Percentiles rank a stretch among this genome's conserved stretches.
Evolutionary conservation across 64 coral and sea anemone species (phyloP).

Genomic region (Cladopsammia gracilis): DNA sequence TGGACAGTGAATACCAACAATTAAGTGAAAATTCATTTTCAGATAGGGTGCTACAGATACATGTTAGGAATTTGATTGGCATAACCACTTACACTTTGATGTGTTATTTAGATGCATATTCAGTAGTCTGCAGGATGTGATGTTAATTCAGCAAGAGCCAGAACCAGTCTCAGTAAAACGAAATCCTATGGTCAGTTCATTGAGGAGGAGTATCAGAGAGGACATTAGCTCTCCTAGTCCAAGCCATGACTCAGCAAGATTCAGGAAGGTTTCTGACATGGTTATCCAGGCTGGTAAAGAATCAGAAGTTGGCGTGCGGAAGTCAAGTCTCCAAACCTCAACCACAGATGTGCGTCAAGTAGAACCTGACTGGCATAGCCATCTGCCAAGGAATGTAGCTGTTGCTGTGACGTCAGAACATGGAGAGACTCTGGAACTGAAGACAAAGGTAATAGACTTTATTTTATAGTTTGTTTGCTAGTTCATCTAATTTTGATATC

Average conservation of each 20-base stretch:
- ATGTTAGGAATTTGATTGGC: too few species aligned
- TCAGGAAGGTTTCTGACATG: conserved; percentile 18
- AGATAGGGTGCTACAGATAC: too few species aligned
- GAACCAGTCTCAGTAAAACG: conserved; percentile 34
- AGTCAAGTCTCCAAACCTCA: conserved; percentile 33
- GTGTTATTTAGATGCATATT: conserved; percentile 79
- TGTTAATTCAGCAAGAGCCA: conserved; percentile 65
- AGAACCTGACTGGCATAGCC: conserved; percentile 79
- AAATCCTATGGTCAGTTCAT: neutral
- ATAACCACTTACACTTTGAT: neutral
- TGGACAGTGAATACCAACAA: too few species aligned
- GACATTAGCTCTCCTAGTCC: neutral
- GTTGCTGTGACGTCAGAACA: conserved; percentile 75
- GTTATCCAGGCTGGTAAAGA: conserved; percentile 24
- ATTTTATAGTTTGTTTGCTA: too few species aligned
- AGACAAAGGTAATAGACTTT: conserved; percentile 77
- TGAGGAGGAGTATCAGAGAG: neutral
- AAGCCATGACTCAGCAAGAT: neutral
- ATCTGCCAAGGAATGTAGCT: conserved; percentile 74
- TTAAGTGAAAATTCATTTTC: too few species aligned
- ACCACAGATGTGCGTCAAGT: conserved; percentile 34
- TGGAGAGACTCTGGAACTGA: conserved; percentile 84
- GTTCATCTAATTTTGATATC: too few species aligned
- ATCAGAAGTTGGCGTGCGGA: neutral
- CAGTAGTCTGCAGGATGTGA: conserved; percentile 78